phyloP scores from a whole-genome alignment of 2,888 invertebrate species.

The Watsonalla binaria region DNA sequence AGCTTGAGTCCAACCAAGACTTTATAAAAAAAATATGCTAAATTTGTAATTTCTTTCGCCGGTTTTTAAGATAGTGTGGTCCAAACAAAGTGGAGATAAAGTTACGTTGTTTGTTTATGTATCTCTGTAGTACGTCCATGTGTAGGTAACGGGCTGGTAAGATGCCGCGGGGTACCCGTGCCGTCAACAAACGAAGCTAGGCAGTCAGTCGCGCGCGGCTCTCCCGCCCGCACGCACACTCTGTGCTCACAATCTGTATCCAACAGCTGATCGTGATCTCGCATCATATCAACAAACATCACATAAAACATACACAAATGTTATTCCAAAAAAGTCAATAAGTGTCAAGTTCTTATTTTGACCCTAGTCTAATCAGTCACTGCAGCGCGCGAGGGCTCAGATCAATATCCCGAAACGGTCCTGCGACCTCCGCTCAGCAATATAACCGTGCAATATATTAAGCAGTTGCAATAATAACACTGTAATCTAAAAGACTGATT shows the following conservation, averaged over 20 bases:
- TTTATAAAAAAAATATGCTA: too few relatives aligned
- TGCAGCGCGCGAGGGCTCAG: slow-evolving; percentile 38
- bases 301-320: slow-evolving; percentile 28
- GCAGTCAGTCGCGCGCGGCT: slow-evolving; percentile 68
- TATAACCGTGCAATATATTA: slow-evolving; percentile 60
- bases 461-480: slow-evolving; percentile 47
- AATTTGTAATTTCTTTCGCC: too few relatives aligned
- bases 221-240: slow-evolving; percentile 49
- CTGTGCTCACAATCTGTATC: slow-evolving; percentile 27
- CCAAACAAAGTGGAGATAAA: slow-evolving; percentile 18
- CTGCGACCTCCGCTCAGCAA: slow-evolving; percentile 47
- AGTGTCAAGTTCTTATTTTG: slow-evolving; percentile 19
- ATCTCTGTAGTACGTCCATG: slow-evolving; percentile 63
- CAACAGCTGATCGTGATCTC: slow-evolving; percentile 62
- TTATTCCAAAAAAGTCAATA: slow-evolving; percentile 14
- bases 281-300: slow-evolving; percentile 44
- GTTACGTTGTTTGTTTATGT: slow-evolving; percentile 69
- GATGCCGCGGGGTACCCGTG: slow-evolving; percentile 41
- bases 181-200: slow-evolving; percentile 17
- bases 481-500: slow-evolving; percentile 24
- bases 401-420: slow-evolving; percentile 63
- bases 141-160: slow-evolving; percentile 62
- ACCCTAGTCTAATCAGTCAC: slow-evolving; percentile 22
- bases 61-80: slow-evolving; percentile 15
- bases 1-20: too few relatives aligned